phyloP scores from a whole-genome alignment of 2,113 vertebrate species.

The Pristiophorus japonicus region DNA sequence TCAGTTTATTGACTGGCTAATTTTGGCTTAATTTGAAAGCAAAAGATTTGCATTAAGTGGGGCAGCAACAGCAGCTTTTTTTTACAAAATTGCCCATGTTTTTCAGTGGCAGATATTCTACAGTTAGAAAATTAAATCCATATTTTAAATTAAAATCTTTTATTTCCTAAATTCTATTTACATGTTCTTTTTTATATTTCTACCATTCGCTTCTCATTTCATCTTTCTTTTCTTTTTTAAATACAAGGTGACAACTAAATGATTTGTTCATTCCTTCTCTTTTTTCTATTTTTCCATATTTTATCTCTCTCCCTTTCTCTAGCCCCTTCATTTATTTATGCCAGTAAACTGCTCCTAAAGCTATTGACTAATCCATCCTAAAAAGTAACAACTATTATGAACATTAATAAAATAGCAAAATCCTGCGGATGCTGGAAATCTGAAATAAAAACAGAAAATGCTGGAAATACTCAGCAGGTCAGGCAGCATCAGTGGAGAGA shows the following conservation, averaged over 20 bases:
- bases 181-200: neutral
- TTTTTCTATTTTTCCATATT: neutral
- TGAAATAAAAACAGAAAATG: too few relatives aligned
- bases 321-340: neutral
- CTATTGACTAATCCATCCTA: neutral
- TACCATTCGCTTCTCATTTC: neutral
- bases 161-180: neutral
- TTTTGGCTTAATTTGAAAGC: conserved; percentile 6
- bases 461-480: too few relatives aligned
- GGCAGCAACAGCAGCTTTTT: too few relatives aligned
- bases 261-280: neutral
- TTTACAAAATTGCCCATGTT: too few relatives aligned
- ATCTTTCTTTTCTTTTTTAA: neutral
- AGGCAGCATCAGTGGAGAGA: too few relatives aligned
- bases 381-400: neutral
- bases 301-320: neutral
- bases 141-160: neutral
- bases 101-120: neutral
- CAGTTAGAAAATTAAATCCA: neutral
- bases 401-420: too few relatives aligned
- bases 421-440: too few relatives aligned
- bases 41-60: neutral
- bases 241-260: neutral
- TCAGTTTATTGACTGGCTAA: neutral
- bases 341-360: neutral